Conservation (phyloP, 2,888 invertebrate species). For the Linnaemya tessellans region DNA sequence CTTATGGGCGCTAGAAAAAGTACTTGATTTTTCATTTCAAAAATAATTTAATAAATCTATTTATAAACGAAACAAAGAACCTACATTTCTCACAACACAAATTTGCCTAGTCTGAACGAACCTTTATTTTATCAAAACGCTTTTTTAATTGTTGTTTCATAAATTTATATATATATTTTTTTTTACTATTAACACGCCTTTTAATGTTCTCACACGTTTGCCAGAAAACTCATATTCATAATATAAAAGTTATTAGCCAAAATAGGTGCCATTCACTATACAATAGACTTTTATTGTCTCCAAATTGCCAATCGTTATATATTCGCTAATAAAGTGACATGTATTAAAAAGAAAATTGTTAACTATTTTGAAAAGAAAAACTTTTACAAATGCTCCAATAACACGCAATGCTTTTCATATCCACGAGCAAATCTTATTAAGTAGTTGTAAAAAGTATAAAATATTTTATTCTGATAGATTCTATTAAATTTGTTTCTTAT, state of each 20-base stretch:
- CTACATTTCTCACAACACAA: background rate
- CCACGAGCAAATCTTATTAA: background rate
- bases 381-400: slow-evolving; percentile 12
- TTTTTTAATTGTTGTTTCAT: background rate
- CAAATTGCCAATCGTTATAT: slow-evolving; percentile 45
- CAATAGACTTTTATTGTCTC: slow-evolving; percentile 63
- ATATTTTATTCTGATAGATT: no score
- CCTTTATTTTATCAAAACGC: background rate
- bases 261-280: slow-evolving; percentile 15
- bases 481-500: no score
- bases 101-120: background rate
- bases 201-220: background rate
- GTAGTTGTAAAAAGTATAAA: no score
- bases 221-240: background rate
- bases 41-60: no score
- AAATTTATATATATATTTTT: no score
- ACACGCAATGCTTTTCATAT: slow-evolving; percentile 31
- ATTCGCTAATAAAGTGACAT: slow-evolving; percentile 36
- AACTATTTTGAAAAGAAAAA: background rate
- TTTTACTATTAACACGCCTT: slow-evolving; percentile 2
- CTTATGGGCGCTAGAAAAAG: no score
- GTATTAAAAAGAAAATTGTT: slow-evolving; percentile 19
- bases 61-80: no score
- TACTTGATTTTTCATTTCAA: no score
- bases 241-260: slow-evolving; percentile 16